phyloP scores from a whole-genome alignment of 2,888 invertebrate genomes.

The Mesorhabditis spiculigera region DNA sequence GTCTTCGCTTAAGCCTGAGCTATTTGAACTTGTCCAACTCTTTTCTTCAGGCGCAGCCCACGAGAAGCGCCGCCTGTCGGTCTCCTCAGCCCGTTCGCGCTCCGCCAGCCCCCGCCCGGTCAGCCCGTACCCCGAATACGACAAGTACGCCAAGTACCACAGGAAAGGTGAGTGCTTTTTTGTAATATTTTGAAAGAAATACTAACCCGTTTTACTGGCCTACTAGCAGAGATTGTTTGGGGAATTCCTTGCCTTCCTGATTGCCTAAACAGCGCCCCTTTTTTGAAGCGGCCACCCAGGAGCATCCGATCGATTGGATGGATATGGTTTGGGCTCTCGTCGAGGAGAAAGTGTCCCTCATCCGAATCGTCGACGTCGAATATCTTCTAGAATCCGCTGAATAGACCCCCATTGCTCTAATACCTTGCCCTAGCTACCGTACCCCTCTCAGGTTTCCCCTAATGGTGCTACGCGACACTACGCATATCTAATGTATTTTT shows the following conservation, averaged over 20 bases:
- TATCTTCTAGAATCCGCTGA: conserved; percentile 24
- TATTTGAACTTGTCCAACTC: background rate
- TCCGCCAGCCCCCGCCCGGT: conserved; percentile 37
- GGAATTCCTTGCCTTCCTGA: too few relatives aligned
- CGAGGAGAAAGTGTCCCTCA: conserved; percentile 35
- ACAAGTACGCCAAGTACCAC: conserved; percentile 42
- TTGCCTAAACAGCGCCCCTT: too few relatives aligned
- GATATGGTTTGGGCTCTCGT: conserved; percentile 31
- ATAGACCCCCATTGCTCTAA: conserved; percentile 12
- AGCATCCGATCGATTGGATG: conserved; percentile 20
- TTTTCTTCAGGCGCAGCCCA: conserved; percentile 41
- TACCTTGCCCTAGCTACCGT: background rate
- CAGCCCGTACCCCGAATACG: conserved; percentile 34
- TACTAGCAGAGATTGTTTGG: conserved; percentile 14
- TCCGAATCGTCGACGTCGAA: conserved; percentile 36
- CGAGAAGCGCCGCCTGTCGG: conserved; percentile 44
- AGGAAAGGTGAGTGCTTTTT: conserved; percentile 26
- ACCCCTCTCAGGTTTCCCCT: background rate
- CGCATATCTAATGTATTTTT: too few relatives aligned
- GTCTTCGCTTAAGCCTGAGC: background rate
- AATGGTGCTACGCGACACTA: background rate
- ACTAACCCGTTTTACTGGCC: conserved; percentile 20
- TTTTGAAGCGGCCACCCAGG: too few relatives aligned
- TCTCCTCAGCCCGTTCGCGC: conserved; percentile 43
- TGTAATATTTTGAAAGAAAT: conserved; percentile 7